Evolutionary conservation across 37 sponge, comb jelly and placozoan species (phyloP).

Genomic region (Aphrocallistes beatrix): DNA sequence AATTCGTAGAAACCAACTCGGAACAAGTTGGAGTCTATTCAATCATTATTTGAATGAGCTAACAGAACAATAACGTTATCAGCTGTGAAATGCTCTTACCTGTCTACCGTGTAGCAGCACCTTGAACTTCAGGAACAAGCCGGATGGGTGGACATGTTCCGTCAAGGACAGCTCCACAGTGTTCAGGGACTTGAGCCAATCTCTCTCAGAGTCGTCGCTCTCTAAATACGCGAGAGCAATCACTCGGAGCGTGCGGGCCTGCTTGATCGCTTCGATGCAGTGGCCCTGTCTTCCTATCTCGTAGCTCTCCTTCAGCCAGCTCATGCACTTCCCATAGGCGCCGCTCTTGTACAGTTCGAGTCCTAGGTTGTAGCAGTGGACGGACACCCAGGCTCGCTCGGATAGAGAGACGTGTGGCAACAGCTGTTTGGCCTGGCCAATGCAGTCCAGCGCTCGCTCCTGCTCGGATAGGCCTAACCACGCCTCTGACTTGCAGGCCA

Average conservation of each 20-base stretch:
- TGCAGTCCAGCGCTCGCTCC: neutral
- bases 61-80: too few relatives aligned
- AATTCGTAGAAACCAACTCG: too few relatives aligned
- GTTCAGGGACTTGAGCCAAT: slow-evolving; percentile 85
- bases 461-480: slow-evolving; percentile 15
- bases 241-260: slow-evolving; percentile 66
- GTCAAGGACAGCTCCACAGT: slow-evolving; percentile 52
- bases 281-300: slow-evolving; percentile 47
- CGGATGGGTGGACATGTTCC: slow-evolving; percentile 72
- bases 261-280: slow-evolving; percentile 44
- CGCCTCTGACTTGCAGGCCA: neutral
- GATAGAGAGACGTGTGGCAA: neutral
- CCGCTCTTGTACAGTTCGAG: slow-evolving; percentile 54
- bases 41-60: too few relatives aligned
- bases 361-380: slow-evolving; percentile 87
- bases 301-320: slow-evolving; percentile 86
- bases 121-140: slow-evolving; percentile 48
- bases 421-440: slow-evolving; percentile 2
- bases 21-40: too few relatives aligned
- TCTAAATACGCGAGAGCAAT: slow-evolving; percentile 79
- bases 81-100: too few relatives aligned
- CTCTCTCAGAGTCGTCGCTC: slow-evolving; percentile 34
- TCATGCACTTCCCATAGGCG: slow-evolving; percentile 32
- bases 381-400: slow-evolving; percentile 27
- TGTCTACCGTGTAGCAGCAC: slow-evolving; percentile 39